phyloP scores from a whole-genome alignment of 2,888 invertebrate genomes.

The Thera obeliscata region DNA sequence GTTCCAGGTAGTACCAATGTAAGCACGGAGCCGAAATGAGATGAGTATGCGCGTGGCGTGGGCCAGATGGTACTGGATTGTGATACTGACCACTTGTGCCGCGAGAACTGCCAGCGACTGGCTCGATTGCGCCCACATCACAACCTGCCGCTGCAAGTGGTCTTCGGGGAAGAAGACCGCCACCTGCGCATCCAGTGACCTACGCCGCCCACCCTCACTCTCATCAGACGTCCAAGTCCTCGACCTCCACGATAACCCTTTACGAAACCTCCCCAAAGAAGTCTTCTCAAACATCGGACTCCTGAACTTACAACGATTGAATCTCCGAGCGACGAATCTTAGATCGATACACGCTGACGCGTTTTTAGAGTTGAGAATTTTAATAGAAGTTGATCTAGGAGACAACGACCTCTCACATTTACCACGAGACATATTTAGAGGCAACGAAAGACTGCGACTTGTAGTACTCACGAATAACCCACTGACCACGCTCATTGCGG shows the following conservation, averaged over 20 bases:
- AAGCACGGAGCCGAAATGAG: constrained; percentile 81
- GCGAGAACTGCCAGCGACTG: constrained; percentile 87
- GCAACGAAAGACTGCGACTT: constrained; percentile 92
- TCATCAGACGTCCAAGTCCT: constrained; percentile 87
- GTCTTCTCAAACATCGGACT: constrained; percentile 91
- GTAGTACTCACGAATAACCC: constrained; percentile 93
- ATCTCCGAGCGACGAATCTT: constrained; percentile 90
- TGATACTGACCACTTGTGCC: constrained; percentile 79
- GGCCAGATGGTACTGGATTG: constrained; percentile 83
- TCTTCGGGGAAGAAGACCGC: constrained; percentile 95
- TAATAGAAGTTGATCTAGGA: constrained; percentile 94
- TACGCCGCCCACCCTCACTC: constrained; percentile 89
- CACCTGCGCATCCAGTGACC: constrained; percentile 91
- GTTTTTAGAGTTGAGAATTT: constrained; percentile 93
- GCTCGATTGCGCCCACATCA: constrained; percentile 94
- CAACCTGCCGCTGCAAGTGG: constrained; percentile 96
- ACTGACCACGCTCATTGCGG: constrained; percentile 87
- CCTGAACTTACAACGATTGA: constrained; percentile 93
- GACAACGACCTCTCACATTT: constrained; percentile 91
- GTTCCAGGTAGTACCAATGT: constrained; percentile 82
- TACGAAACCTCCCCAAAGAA: constrained; percentile 89
- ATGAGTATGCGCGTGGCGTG: constrained; percentile 84
- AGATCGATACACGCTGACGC: constrained; percentile 91
- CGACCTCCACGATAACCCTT: constrained; percentile 92
- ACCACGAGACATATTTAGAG: constrained; percentile 92